phyloP scores from a whole-genome alignment of 1,140 invertebrate species.

The Trissolcus basalis region DNA sequence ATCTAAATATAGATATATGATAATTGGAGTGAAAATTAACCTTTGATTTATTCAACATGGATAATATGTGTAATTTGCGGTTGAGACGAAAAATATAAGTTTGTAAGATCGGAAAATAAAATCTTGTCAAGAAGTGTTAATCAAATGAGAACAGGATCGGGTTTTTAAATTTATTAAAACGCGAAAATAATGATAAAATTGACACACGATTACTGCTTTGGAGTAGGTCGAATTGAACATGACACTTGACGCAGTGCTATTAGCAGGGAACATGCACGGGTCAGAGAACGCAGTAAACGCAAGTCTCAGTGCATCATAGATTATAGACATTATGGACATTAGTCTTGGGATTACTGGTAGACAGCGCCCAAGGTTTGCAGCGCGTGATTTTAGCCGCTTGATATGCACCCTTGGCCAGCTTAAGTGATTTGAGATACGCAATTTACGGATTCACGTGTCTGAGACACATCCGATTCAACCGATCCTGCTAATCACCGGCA shows the following conservation, averaged over 20 bases:
- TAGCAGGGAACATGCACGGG: constrained; percentile 31
- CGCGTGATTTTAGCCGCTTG: constrained; percentile 50
- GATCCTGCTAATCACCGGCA: constrained; percentile 41
- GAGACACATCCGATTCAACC: constrained; percentile 22
- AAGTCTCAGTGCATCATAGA: constrained; percentile 59
- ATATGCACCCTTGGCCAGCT: constrained; percentile 54
- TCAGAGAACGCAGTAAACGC: constrained; percentile 42
- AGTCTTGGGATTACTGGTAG: constrained; percentile 51
- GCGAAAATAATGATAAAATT: constrained; percentile 38
- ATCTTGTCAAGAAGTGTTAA: too few species aligned
- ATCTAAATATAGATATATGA: too few species aligned
- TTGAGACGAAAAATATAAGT: too few species aligned
- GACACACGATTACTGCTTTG: constrained; percentile 6
- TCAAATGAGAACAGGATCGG: too few species aligned
- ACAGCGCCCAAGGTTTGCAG: constrained; percentile 43
- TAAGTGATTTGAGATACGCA: constrained; percentile 64
- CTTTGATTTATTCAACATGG: too few species aligned
- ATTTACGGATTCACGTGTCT: constrained; percentile 62
- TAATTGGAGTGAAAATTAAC: too few species aligned
- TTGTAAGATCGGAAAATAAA: too few species aligned
- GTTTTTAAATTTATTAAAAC: background rate
- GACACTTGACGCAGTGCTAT: constrained; percentile 32
- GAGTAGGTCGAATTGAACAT: constrained; percentile 13
- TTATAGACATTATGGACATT: constrained; percentile 69
- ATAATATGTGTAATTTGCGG: too few species aligned